Conservation (phyloP, 2,113 vertebrate genomes). For the Megaleporinus macrocephalus region DNA sequence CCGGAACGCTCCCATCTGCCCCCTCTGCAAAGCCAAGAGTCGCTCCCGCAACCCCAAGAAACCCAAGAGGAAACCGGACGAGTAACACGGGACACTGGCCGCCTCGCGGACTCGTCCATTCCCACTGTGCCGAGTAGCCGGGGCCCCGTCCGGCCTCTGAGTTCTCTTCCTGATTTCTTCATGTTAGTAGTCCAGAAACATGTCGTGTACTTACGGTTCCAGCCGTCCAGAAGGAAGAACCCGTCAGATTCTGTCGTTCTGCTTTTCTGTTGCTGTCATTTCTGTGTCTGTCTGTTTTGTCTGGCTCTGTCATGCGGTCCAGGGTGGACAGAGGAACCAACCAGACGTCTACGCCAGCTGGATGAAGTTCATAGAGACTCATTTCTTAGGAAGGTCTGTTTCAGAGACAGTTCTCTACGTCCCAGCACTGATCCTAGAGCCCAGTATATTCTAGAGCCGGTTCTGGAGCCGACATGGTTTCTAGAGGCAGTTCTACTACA, state of each 20-base stretch:
- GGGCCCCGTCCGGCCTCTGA: no score
- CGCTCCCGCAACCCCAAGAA: conserved; percentile 98
- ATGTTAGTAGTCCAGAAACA: no score
- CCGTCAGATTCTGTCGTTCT: background rate
- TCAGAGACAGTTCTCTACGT: no score
- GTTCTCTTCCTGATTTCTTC: background rate
- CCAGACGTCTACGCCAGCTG: no score
- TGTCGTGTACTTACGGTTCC: background rate
- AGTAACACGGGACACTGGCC: conserved; percentile 74
- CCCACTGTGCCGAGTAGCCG: no score
- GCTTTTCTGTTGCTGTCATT: background rate
- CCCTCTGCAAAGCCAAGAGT: conserved; percentile 98
- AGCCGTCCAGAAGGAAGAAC: background rate
- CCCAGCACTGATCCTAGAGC: no score
- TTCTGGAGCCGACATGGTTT: no score
- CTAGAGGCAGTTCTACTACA: no score
- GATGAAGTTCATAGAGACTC: background rate
- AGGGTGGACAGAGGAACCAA: background rate
- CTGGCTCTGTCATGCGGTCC: background rate
- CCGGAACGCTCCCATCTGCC: conserved; percentile 96
- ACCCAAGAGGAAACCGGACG: conserved; percentile 97
- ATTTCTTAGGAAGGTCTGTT: background rate
- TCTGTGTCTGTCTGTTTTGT: background rate
- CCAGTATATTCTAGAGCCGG: background rate
- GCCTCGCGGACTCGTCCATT: background rate